Conservation (phyloP, 2,113 vertebrate genomes). For the Brachirus orientalis region DNA sequence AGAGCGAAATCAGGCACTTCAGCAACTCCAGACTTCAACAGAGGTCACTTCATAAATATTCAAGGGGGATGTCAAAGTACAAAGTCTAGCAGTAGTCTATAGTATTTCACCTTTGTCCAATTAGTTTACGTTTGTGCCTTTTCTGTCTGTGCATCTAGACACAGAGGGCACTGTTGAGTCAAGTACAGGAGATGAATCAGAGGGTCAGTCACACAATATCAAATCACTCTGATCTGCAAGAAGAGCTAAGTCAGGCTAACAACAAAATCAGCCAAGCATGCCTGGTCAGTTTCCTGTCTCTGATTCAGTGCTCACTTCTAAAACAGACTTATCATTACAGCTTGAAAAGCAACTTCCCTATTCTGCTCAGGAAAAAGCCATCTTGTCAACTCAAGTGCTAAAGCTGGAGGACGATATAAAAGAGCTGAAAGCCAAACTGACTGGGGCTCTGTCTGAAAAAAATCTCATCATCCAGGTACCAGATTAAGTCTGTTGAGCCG, state of each 20-base stretch:
- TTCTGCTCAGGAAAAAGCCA: slow-evolving; percentile 77
- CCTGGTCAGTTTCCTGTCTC: slow-evolving; percentile 64
- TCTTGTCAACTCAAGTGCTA: slow-evolving; percentile 72
- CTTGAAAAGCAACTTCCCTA: neutral
- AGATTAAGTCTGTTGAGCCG: no score
- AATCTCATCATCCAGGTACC: slow-evolving; percentile 74
- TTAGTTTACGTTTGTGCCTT: neutral
- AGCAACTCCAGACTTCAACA: slow-evolving; percentile 59
- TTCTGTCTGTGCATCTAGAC: slow-evolving; percentile 42
- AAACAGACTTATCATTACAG: neutral
- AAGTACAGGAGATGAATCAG: slow-evolving; percentile 69
- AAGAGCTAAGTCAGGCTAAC: slow-evolving; percentile 73
- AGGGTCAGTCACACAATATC: slow-evolving; percentile 45
- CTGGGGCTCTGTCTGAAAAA: slow-evolving; percentile 59
- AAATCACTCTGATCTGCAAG: slow-evolving; percentile 63
- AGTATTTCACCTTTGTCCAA: neutral
- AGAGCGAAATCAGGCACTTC: slow-evolving; percentile 62
- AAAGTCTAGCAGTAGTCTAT: neutral
- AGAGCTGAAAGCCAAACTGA: slow-evolving; percentile 70
- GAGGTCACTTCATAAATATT: slow-evolving; percentile 50
- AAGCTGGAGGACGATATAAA: slow-evolving; percentile 74
- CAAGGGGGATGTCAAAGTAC: neutral
- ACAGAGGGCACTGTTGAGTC: slow-evolving; percentile 55
- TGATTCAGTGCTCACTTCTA: neutral
- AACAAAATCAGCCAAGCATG: slow-evolving; percentile 70